Evolutionary conservation across 2,888 invertebrate genomes (phyloP).

Genomic region (Geotrupes spiniger): DNA sequence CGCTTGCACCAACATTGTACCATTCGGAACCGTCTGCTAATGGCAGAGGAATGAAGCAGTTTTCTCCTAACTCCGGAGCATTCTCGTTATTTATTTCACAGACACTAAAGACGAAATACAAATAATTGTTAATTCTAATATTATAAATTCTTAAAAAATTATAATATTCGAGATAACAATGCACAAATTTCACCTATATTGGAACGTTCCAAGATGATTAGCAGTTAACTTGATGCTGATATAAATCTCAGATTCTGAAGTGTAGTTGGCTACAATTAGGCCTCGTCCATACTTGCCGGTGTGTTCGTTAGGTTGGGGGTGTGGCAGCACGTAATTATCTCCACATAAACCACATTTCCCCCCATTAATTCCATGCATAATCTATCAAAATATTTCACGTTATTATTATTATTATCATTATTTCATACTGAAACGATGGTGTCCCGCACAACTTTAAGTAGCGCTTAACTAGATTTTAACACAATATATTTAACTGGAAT

Average conservation of each 20-base stretch:
- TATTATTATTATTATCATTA: too few relatives aligned
- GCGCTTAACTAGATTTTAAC: too few relatives aligned
- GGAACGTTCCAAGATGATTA: conserved; percentile 46
- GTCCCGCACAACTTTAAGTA: too few relatives aligned
- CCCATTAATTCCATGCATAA: not conserved
- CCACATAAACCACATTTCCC: conserved; percentile 48
- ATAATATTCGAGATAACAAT: too few relatives aligned
- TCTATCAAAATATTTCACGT: too few relatives aligned
- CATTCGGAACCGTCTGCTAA: conserved; percentile 31
- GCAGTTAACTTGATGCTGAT: conserved; percentile 45
- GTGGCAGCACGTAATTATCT: conserved; percentile 41
- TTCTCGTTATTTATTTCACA: conserved; percentile 31
- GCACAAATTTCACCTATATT: conserved; percentile 34
- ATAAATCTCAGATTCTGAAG: conserved; percentile 38
- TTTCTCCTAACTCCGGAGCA: conserved; percentile 32
- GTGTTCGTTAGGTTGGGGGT: conserved; percentile 49
- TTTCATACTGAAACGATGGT: too few relatives aligned
- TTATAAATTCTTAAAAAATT: too few relatives aligned
- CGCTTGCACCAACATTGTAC: too few relatives aligned
- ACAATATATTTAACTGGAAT: too few relatives aligned
- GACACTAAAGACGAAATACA: conserved; percentile 20
- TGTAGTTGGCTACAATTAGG: conserved; percentile 44
- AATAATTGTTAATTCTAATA: too few relatives aligned
- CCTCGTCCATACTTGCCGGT: conserved; percentile 50
- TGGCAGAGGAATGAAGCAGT: conserved; percentile 35